These are phyloP conservation scores for Amia ocellicauda DNA, from an alignment of 2,113 vertebrate genomes.

Conservation along the genomic window DNA sequence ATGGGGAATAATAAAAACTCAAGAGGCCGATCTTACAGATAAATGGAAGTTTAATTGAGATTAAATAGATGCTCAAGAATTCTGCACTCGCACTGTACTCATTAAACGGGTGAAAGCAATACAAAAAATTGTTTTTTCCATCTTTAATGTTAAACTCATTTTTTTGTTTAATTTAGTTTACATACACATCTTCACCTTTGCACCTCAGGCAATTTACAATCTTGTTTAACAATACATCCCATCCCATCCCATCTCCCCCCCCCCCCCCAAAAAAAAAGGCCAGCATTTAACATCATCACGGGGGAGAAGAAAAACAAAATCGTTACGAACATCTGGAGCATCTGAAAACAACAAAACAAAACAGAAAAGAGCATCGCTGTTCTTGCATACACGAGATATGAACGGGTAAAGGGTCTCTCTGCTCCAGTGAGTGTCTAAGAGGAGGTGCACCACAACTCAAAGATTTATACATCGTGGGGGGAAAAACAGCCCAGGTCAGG, in stretches of 20 bases:
- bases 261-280: neutral
- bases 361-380: neutral
- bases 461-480: no score
- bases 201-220: conserved; percentile 32
- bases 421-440: no score
- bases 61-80: conserved; percentile 85
- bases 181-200: conserved; percentile 39
- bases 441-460: no score
- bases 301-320: conserved; percentile 33
- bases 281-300: conserved; percentile 23
- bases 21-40: conserved; percentile 67
- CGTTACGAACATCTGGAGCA: neutral
- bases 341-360: neutral
- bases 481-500: no score
- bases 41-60: conserved; percentile 88
- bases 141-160: conserved; percentile 30
- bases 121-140: conserved; percentile 59
- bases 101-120: conserved; percentile 76
- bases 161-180: conserved; percentile 37
- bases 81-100: conserved; percentile 72
- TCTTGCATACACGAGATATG: neutral
- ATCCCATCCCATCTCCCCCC: neutral
- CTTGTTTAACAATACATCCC: conserved; percentile 46
- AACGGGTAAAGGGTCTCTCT: no score
- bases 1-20: no score